Evolutionary conservation across 2,113 vertebrate genomes (phyloP).

Genomic region (Odontophorus gujanensis): DNA sequence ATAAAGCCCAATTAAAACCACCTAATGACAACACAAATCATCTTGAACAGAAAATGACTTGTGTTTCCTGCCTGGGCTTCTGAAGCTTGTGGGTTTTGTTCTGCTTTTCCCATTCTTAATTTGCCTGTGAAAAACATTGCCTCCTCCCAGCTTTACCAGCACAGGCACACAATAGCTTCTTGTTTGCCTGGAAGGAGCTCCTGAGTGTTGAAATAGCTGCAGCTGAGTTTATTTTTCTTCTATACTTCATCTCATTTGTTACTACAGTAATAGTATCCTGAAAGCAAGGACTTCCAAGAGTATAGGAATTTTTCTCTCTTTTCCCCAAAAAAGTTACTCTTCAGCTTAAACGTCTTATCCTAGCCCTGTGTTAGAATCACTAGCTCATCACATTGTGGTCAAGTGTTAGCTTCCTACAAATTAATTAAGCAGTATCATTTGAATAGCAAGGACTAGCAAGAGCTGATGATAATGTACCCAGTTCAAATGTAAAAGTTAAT

Average conservation of each 20-base stretch:
- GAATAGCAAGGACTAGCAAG: neutral
- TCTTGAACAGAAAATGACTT: slow-evolving; percentile 22
- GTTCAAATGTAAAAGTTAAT: neutral
- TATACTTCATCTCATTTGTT: neutral
- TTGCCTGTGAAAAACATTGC: slow-evolving; percentile 35
- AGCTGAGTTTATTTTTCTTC: slow-evolving; percentile 35
- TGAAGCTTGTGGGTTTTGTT: slow-evolving; percentile 10
- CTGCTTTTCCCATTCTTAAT: slow-evolving; percentile 48
- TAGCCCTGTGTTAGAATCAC: neutral
- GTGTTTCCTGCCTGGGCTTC: neutral
- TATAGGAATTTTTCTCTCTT: neutral
- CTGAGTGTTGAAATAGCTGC: slow-evolving; percentile 46
- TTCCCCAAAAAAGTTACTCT: neutral
- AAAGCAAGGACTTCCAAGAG: slow-evolving; percentile 11
- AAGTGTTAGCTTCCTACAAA: slow-evolving; percentile 2
- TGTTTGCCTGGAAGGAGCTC: slow-evolving; percentile 14
- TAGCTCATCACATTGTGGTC: neutral
- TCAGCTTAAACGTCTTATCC: neutral
- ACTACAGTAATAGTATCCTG: neutral
- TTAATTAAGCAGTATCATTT: neutral
- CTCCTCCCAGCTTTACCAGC: neutral
- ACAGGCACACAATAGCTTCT: slow-evolving; percentile 31
- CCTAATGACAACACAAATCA: slow-evolving; percentile 50
- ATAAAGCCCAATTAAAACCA: slow-evolving; percentile 26
- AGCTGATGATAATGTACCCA: neutral